A percentile compares a stretch with the other conserved stretches of the same genome.
Evolutionary conservation across 2,113 vertebrate genomes (phyloP).

Genomic region (Oreochromis tanganicae): DNA sequence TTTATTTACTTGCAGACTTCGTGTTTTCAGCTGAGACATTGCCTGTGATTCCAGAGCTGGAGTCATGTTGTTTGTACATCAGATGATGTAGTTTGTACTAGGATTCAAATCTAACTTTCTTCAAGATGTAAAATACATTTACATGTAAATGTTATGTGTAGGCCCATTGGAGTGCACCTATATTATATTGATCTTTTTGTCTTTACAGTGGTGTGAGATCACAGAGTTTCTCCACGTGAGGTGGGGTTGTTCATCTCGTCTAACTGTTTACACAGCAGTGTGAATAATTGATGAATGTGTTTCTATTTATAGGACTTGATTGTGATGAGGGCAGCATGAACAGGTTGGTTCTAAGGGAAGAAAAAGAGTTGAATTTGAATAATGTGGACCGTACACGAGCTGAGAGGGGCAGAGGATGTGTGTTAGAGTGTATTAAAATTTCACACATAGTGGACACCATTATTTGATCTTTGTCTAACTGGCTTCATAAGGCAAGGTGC

Average conservation of each 20-base stretch:
- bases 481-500: not conserved
- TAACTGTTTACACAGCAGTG: conserved; percentile 42
- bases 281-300: conserved; percentile 53
- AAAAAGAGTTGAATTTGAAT: conserved; percentile 22
- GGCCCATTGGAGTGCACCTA: not conserved
- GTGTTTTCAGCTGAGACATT: not conserved
- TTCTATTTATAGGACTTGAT: conserved; percentile 41
- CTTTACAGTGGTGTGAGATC: not conserved
- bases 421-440: not conserved
- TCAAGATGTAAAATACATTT: not conserved
- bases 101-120: not conserved
- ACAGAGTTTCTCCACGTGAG: conserved; percentile 13
- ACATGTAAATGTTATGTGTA: not conserved
- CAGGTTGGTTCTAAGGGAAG: conserved; percentile 25
- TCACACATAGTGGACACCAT: not conserved
- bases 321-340: conserved; percentile 37
- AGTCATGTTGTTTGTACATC: not conserved
- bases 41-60: not conserved
- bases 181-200: not conserved
- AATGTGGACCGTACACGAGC: not conserved
- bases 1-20: not conserved
- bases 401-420: not conserved
- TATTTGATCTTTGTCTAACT: not conserved
- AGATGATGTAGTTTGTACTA: not conserved
- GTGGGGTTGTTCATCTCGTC: not conserved